These are phyloP conservation scores for Baryphthengus martii DNA, from an alignment of 2,113 vertebrate genomes.

Conservation along the genomic window DNA sequence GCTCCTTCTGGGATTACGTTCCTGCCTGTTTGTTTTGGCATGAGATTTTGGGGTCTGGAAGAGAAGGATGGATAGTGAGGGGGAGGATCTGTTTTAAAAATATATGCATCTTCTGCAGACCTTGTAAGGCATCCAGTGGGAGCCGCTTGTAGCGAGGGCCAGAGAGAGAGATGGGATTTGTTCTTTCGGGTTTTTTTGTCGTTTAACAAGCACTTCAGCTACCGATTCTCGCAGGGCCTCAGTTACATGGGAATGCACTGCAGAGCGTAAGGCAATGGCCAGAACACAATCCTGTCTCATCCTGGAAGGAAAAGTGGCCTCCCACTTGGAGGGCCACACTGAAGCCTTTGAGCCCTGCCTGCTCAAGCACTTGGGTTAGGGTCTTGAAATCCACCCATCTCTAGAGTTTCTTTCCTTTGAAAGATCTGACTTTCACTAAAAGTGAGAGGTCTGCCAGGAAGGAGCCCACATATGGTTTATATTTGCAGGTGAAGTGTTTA, in stretches of 20 bases:
- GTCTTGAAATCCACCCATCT: background rate
- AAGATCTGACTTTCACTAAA: background rate
- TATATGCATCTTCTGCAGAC: constrained; percentile 7
- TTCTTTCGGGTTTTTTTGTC: background rate
- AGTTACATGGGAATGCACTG: background rate
- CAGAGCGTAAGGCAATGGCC: background rate
- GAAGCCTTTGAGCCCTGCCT: background rate
- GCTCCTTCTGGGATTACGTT: background rate
- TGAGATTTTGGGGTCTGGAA: constrained; percentile 32
- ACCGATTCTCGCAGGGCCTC: background rate
- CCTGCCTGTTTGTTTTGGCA: constrained; percentile 37
- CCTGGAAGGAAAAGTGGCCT: constrained; percentile 10
- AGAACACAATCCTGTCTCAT: background rate
- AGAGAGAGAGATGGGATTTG: background rate
- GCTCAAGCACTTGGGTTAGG: background rate
- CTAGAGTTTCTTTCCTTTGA: background rate
- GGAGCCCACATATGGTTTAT: background rate
- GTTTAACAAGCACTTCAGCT: background rate
- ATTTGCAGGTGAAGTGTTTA: background rate
- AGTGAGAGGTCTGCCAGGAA: background rate
- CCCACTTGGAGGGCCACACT: background rate
- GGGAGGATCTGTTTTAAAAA: constrained; percentile 23
- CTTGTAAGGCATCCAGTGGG: constrained; percentile 11
- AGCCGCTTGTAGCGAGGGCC: background rate
- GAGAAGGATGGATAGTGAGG: background rate